Evolutionary conservation across 1,140 invertebrate species (phyloP).

Genomic region (Paracyclopina nana): DNA sequence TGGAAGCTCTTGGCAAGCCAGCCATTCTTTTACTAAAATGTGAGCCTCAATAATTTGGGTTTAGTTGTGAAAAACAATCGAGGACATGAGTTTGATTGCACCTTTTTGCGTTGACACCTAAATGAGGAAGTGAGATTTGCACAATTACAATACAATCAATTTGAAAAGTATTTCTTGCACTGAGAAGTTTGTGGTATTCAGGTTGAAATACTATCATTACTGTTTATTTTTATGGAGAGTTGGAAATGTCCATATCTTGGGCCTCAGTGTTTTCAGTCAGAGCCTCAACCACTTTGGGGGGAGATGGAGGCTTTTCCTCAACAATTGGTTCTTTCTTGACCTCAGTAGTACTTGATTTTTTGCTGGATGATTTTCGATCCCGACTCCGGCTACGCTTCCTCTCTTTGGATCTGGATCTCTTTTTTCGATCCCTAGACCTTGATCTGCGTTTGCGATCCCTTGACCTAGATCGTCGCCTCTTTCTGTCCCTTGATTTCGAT

Average conservation of each 20-base stretch:
- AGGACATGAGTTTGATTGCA: no score
- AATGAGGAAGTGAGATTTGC: no score
- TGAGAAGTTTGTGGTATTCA: no score
- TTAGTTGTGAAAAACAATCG: no score
- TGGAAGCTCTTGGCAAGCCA: constrained; percentile 31
- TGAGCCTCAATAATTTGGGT: no score
- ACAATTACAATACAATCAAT: no score
- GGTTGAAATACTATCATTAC: no score
- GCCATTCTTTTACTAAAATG: no score
- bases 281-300: neutral
- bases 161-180: no score
- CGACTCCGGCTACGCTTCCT: constrained; percentile 9
- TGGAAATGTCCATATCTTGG: constrained; percentile 38
- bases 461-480: constrained; percentile 36
- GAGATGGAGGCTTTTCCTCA: neutral
- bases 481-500: constrained; percentile 18
- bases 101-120: no score
- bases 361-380: constrained; percentile 14
- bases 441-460: constrained; percentile 22
- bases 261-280: constrained; percentile 21
- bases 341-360: neutral
- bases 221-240: constrained; percentile 20
- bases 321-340: neutral
- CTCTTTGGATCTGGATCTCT: constrained; percentile 10
- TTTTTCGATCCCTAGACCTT: constrained; percentile 29